Evolutionary conservation across 2,888 invertebrate species (phyloP).

Genomic region (Sinodicranocentrus sp.): DNA sequence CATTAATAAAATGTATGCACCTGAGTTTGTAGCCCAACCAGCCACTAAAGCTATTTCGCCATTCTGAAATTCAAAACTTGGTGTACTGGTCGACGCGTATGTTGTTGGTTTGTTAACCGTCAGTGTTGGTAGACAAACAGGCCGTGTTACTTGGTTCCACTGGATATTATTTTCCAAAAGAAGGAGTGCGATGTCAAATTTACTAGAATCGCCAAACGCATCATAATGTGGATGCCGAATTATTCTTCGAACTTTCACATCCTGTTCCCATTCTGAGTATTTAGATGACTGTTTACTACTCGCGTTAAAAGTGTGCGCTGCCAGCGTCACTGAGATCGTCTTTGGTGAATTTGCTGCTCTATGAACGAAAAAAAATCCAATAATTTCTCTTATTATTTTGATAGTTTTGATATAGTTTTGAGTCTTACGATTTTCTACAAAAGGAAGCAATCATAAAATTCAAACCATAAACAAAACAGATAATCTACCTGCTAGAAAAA

Average conservation of each 20-base stretch:
- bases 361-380: neutral
- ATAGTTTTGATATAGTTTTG: too few relatives aligned
- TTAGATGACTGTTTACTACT: neutral
- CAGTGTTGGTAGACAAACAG: constrained; percentile 88
- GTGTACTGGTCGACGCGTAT: neutral
- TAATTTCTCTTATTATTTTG: too few relatives aligned
- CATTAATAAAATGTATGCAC: neutral
- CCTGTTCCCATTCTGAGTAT: constrained; percentile 32
- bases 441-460: too few relatives aligned
- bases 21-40: constrained; percentile 83
- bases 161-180: constrained; percentile 84
- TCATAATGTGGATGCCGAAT: constrained; percentile 52
- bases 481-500: constrained; percentile 40
- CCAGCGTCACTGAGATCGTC: constrained; percentile 55
- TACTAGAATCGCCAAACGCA: constrained; percentile 59
- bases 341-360: constrained; percentile 41
- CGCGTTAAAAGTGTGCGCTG: constrained; percentile 10
- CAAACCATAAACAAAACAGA: too few relatives aligned
- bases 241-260: constrained; percentile 46
- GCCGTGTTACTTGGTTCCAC: constrained; percentile 84
- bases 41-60: constrained; percentile 85
- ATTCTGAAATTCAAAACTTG: constrained; percentile 2
- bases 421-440: too few relatives aligned
- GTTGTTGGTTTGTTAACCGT: constrained; percentile 67
- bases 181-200: constrained; percentile 86